phyloP scores from a whole-genome alignment of 2,888 invertebrate species.

The Phyllotreta striolata region DNA sequence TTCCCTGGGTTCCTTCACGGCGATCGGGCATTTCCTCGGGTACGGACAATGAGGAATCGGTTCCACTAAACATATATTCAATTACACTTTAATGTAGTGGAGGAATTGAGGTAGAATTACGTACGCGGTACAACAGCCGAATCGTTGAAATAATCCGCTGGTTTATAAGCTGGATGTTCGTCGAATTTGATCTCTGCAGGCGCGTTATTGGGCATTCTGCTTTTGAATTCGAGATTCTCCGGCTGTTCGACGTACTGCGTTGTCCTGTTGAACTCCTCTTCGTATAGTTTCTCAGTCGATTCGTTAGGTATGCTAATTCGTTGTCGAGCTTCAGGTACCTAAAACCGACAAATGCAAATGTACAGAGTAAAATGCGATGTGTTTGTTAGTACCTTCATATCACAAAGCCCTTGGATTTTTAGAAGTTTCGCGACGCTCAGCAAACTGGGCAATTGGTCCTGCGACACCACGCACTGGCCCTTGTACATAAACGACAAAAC shows the following conservation, averaged over 20 bases:
- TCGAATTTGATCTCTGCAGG: conserved; percentile 21
- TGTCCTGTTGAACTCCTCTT: conserved; percentile 24
- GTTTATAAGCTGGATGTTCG: conserved; percentile 16
- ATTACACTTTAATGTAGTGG: no score
- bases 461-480: conserved; percentile 85
- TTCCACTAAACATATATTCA: conserved; percentile 32
- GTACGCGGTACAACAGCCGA: conserved; percentile 35
- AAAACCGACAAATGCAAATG: conserved; percentile 19
- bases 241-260: conserved; percentile 23
- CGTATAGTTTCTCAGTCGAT: conserved; percentile 31
- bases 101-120: no score
- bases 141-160: conserved; percentile 29
- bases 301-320: conserved; percentile 36
- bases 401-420: conserved; percentile 83
- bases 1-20: conserved; percentile 53
- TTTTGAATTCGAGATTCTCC: conserved; percentile 36
- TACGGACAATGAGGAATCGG: conserved; percentile 27
- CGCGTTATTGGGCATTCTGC: conserved; percentile 26
- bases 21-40: conserved; percentile 24
- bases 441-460: conserved; percentile 78
- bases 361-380: not conserved
- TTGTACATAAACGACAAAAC: conserved; percentile 88
- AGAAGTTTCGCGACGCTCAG: conserved; percentile 80
- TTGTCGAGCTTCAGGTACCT: conserved; percentile 51
- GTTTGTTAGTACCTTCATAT: conserved; percentile 71